Percentiles rank a stretch among this genome's conserved stretches.
Evolutionary conservation across 2,113 vertebrate genomes (phyloP).

Genomic region (Capricornis sumatraensis): DNA sequence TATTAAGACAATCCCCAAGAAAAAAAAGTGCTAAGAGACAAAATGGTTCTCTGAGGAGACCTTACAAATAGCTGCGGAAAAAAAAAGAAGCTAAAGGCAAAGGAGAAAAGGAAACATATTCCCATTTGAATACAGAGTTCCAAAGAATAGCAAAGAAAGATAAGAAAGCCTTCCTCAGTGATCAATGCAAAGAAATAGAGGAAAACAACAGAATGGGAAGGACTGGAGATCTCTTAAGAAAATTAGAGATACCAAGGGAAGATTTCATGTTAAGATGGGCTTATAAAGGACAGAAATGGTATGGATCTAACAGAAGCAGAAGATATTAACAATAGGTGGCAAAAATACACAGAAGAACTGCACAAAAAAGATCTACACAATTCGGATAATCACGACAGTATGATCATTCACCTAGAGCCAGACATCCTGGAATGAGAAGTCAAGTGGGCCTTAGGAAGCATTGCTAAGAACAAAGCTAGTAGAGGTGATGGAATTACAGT

Average conservation of each 20-base stretch:
- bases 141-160: neutral
- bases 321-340: neutral
- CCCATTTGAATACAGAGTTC: neutral
- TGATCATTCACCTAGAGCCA: neutral
- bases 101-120: neutral
- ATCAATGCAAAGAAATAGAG: neutral
- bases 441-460: neutral
- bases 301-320: neutral
- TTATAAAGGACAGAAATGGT: neutral
- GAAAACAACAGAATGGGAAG: neutral
- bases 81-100: neutral
- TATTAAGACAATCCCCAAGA: neutral
- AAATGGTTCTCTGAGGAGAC: neutral
- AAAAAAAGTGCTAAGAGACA: neutral
- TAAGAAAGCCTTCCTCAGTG: neutral
- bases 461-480: neutral
- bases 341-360: neutral
- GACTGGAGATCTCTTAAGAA: neutral
- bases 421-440: neutral
- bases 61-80: neutral
- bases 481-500: neutral
- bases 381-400: neutral
- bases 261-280: neutral
- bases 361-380: neutral
- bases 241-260: neutral